Evolutionary conservation across 2,113 vertebrate species (phyloP).

Genomic region (Leucosticte australis): DNA sequence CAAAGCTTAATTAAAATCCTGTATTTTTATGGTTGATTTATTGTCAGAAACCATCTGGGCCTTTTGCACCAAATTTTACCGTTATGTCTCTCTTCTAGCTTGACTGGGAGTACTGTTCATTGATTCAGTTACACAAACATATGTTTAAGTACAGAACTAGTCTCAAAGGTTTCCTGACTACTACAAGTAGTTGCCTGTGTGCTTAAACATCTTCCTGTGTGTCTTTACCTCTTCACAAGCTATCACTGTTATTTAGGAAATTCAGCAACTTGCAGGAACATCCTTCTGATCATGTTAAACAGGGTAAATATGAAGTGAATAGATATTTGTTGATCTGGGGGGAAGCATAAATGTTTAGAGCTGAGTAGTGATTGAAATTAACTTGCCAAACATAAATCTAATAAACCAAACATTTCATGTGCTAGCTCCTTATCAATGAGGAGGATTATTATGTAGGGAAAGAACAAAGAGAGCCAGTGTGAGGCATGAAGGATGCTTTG

Average conservation of each 20-base stretch:
- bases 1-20: not conserved
- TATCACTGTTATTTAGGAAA: not conserved
- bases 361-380: not conserved
- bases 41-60: not conserved
- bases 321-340: not conserved
- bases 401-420: not conserved
- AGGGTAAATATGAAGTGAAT: not conserved
- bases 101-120: not conserved
- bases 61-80: constrained; percentile 9
- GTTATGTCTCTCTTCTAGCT: not conserved
- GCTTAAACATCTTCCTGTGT: not conserved
- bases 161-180: not conserved
- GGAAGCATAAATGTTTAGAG: not conserved
- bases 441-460: not conserved
- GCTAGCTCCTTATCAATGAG: not conserved
- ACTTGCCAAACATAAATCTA: not conserved
- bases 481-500: not conserved
- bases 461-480: not conserved
- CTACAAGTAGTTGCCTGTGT: not conserved
- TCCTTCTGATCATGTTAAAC: not conserved
- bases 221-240: not conserved
- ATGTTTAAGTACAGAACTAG: not conserved
- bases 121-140: not conserved
- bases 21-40: not conserved
- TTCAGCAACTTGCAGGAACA: not conserved